Base-by-base conservation (phyloP, 2,888 invertebrate species). In the Dyspetes luteomarginatus region DNA sequence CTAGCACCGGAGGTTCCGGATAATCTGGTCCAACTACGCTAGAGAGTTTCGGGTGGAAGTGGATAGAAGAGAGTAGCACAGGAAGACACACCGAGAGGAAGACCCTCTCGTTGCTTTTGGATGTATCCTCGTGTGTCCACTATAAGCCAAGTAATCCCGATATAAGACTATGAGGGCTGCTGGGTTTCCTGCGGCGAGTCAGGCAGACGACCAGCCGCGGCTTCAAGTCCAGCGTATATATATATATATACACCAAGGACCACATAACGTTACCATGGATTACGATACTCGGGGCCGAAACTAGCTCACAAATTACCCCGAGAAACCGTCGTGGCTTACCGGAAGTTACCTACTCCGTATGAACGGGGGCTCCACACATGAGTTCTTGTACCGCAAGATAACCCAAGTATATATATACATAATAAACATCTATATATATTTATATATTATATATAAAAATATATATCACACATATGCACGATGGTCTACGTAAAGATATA, bases 281-380 rank as follows among this genome's bases (percentile, higher is more conserved):
- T 91, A 91, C 89, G 86, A 89, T 90, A 89, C 84, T 86, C 85
- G 84, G 78, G 86, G 81, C 85, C 85, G 85, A 88, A 90, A 90
- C 89, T 89, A 86, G 86, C 90, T 89, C 90, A 88, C 90, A 91
- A 91, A 91, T 90, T 91, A 90, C 88, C 89, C 88, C 87, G 90
- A 89, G 88, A 90, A 90, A 90, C 87, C 88, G 87, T 88, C 85
- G 89, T 85, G 86, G 90, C 89, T 90, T 89, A 89, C 85, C 86
- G 86, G 84, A 87, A 88, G 87, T 88, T 87, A 81, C 81, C 75
- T 71, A 72, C 74, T 69, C n/a, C 69, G 67, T 67, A 68, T 64
- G 80, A 43, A 67, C 17, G 41, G 22, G 30, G 48, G 74, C 28
- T 56, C 48, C 56, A 69, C 73, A 81, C 73, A 81, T 64, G 81